Evolutionary conservation across 2,113 vertebrate genomes (phyloP).

Genomic region (Chaetodon auriga): DNA sequence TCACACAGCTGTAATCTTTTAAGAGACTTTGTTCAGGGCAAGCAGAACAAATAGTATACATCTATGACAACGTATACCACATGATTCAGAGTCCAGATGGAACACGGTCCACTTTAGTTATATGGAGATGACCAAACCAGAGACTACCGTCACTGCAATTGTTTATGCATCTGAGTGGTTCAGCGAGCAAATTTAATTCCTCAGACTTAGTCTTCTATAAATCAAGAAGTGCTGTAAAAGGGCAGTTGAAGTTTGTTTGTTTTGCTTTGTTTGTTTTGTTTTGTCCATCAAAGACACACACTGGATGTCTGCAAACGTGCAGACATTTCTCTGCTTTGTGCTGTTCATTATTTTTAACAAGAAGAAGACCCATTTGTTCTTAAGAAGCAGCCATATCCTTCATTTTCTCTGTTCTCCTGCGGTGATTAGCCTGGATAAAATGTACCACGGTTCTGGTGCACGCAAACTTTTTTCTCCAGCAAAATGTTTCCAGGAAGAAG

Average conservation of each 20-base stretch:
- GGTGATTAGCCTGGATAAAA: slow-evolving; percentile 13
- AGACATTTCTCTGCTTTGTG: background rate
- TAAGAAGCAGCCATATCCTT: background rate
- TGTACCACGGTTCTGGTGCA: background rate
- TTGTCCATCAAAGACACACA: background rate
- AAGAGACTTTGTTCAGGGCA: slow-evolving; percentile 13
- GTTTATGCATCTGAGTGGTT: background rate
- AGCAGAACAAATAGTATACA: slow-evolving; percentile 17
- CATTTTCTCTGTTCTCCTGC: background rate
- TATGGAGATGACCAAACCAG: background rate
- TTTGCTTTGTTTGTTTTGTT: background rate
- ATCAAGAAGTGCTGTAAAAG: too few relatives aligned
- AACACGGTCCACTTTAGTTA: background rate
- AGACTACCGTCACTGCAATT: background rate
- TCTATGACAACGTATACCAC: slow-evolving; percentile 5
- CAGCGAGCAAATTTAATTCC: background rate
- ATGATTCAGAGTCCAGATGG: slow-evolving; percentile 34
- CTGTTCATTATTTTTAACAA: background rate
- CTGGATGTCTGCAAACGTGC: background rate
- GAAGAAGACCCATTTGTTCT: background rate
- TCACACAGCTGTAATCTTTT: slow-evolving; percentile 56
- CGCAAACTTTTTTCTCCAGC: background rate
- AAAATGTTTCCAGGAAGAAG: slow-evolving; percentile 9
- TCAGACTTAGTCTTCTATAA: background rate
- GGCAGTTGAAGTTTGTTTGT: too few relatives aligned